A percentile compares a stretch with the other conserved stretches of the same genome.
phyloP scores from a whole-genome alignment of 2,888 invertebrate species.

The Petrophora chlorosata region DNA sequence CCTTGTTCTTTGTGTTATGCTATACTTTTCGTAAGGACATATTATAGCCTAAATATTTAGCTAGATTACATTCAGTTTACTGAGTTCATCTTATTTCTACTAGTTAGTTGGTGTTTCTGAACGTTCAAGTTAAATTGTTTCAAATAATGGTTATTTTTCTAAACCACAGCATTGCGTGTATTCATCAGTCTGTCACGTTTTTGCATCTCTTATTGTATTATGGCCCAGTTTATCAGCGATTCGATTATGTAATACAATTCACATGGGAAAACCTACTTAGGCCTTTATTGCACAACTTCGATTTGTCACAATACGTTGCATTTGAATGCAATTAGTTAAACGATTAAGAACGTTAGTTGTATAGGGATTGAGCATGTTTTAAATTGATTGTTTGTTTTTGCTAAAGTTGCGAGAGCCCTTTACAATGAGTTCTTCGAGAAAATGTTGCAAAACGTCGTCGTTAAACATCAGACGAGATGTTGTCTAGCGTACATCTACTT shows the following conservation, averaged over 20 bases:
- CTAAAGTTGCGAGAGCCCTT: background rate
- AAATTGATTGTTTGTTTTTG: constrained; percentile 1
- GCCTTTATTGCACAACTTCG: constrained; percentile 26
- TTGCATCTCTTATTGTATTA: constrained; percentile 17
- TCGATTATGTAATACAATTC: constrained; percentile 29
- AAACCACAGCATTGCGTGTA: background rate
- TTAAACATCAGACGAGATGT: too few relatives aligned
- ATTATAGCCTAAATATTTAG: too few relatives aligned
- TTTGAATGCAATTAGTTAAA: constrained; percentile 9
- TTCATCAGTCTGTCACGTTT: constrained; percentile 17
- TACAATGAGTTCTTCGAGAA: constrained; percentile 6
- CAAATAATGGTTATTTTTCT: too few relatives aligned
- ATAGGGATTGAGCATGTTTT: constrained; percentile 4
- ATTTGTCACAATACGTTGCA: constrained; percentile 23
- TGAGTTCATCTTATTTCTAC: too few relatives aligned
- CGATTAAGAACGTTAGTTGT: constrained; percentile 11
- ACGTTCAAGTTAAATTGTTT: too few relatives aligned
- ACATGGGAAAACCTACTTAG: constrained; percentile 27
- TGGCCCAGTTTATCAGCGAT: constrained; percentile 7
- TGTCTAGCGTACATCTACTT: too few relatives aligned
- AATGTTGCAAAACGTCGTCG: too few relatives aligned
- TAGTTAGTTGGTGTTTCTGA: too few relatives aligned
- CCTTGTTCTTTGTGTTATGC: too few relatives aligned
- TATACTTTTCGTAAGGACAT: too few relatives aligned
- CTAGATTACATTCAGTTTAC: too few relatives aligned